Base-by-base conservation (phyloP, 2,797 vertebrate genomes). In the Danio kyathit region DNA sequence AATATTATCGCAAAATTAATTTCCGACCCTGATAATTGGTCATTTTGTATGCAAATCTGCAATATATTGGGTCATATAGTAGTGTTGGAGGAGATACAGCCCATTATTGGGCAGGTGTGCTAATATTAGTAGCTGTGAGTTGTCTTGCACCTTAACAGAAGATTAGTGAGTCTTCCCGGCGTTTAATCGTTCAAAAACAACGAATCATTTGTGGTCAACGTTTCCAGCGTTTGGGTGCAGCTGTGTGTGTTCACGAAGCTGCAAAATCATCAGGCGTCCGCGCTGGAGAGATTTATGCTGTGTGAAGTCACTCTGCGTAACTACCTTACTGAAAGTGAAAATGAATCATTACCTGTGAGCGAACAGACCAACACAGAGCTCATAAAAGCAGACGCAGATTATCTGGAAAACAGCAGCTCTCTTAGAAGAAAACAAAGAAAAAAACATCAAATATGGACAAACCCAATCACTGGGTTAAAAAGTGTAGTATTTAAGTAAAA, bases 321-420 rank as follows among this genome's bases (percentile, higher is more conserved):
- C 74, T 65, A 65, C 74, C 49, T 65, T 76, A 44, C 60, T 76
- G 74, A 76, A 76, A 64, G 72, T 74, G 72, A 75, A 63, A 63
- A 54, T 76, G 74, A 76, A 65, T 76, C 61, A 76, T 76, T 64
- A 65, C 17, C 74, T 56, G 74, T 65, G 61, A 56, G 61, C 21
- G 61, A 49, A 43, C 9, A 19, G 49, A 76, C 29, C 49, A 21
- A 54, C 49, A 21, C 61, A 54, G 74, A 52, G 48, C 60, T 64
- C 48, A 65, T 76, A 76, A 65, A 65, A 29, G 29, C 29, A 29
- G 29, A 29, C 29, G 3, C 29, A 29, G 17, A 43, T 57, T 72
- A 57, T 52, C 6, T 16, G 17, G 60, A 64, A 76, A 64, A 46
- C 59, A 64, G 5, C 59, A 52, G 48, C 12, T 43, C 14, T 16